phyloP scores from a whole-genome alignment of 2,797 vertebrate genomes.

The Loriculus beryllinus region DNA sequence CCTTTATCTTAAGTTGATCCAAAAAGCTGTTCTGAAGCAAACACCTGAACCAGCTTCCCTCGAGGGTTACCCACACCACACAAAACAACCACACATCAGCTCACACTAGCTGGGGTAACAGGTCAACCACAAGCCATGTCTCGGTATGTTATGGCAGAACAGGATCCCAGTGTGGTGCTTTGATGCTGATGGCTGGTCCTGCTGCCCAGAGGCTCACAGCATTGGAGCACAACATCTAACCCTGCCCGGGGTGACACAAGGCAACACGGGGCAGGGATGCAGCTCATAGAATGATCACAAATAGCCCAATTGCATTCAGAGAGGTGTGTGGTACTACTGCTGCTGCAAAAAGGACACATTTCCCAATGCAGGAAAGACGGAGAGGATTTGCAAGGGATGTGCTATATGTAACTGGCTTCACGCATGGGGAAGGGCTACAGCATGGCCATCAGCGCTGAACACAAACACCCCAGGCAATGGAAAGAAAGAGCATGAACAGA shows the following conservation, averaged over 20 bases:
- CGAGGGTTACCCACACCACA: background rate
- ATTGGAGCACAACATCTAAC: background rate
- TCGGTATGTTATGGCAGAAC: fast-evolving
- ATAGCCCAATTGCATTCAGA: background rate
- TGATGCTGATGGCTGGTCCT: fast-evolving
- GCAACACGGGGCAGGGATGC: fast-evolving
- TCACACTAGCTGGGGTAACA: background rate
- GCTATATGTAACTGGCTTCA: background rate
- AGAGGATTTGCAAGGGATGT: background rate
- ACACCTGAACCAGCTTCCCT: background rate
- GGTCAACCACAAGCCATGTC: background rate
- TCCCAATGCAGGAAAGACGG: background rate
- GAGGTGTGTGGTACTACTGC: background rate
- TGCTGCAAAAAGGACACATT: background rate
- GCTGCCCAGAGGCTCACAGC: background rate
- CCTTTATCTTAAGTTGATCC: background rate
- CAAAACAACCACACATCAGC: fast-evolving
- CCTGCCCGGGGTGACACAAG: background rate
- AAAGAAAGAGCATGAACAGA: background rate
- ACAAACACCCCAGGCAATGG: background rate
- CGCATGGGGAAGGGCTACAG: background rate
- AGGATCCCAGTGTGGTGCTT: fast-evolving
- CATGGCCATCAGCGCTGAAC: fast-evolving
- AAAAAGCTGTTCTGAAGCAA: background rate
- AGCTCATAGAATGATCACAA: background rate